Base-by-base conservation (phyloP, 2,888 invertebrate genomes). In the Resseliella maxima region DNA sequence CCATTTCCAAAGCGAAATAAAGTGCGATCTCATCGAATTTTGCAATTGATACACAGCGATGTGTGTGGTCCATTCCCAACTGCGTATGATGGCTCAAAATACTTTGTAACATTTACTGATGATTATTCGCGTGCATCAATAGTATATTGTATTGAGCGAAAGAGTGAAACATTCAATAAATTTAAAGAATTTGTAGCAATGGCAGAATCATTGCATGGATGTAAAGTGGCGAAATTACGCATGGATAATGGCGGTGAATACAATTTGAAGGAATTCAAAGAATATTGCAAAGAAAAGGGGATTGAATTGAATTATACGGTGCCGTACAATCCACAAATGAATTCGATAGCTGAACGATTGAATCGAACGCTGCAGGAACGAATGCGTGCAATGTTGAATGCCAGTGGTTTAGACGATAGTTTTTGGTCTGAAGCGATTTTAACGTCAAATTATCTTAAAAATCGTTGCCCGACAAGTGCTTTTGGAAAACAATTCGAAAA, bases 291-390 rank as follows among this genome's bases (percentile, higher is more conserved):
- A 18, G 0, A 21, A 38, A 38, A 54, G 15, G 86, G 86, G 36
- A 86, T 86, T 54, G 41, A 59, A n/a, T n/a, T 46, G 31, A 1
- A 10, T 21, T 50, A 86, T 24, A 85, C 86, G 8, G 85, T 36
- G 3, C 27, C 85, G 27, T 85, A 86, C 86, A 87, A 36, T 86
- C 86, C 87, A 2, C 10, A 50, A 21, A 50, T 50, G 50, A 88
- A 88, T 86, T 88, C 88, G 24, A 64, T 81, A 10, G n/a, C 86
- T 36, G 87, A 87, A 54, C 72, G 85, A 8, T 21, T 86, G 27
- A 87, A 87, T 86, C 85, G 86, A 0, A 87, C 85, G 27, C 18
- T 87, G 5, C 36, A 45, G 38, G 87, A 86, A 54, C 86, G 86
- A 45, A 85, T 83, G 5, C 24, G 5, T 15, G n/a, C 72, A n/a